Conservation (phyloP, 2,797 vertebrate genomes). For the Myotis daubentonii region DNA sequence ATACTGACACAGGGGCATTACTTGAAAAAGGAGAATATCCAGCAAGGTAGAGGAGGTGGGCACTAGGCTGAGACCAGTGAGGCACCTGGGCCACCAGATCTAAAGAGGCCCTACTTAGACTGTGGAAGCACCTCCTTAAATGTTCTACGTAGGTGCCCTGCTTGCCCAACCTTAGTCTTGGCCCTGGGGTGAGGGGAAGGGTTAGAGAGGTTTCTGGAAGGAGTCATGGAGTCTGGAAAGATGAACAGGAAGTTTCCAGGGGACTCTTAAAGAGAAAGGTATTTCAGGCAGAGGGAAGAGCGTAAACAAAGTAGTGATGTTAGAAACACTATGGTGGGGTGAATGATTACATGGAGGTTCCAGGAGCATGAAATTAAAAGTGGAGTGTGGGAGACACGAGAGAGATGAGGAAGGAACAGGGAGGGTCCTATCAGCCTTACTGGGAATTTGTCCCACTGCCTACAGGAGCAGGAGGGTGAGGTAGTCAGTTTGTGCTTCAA, state of each 20-base stretch:
- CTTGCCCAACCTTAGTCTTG: not conserved
- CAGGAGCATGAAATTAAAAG: not conserved
- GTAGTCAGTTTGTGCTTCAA: not conserved
- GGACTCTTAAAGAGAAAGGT: not conserved
- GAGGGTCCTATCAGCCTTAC: not conserved
- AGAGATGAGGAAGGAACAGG: not conserved
- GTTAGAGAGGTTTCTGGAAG: not conserved
- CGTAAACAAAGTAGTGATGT: not conserved
- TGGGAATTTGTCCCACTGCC: not conserved
- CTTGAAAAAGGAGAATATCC: not conserved
- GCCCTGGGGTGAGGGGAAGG: not conserved
- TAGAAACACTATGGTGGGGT: not conserved
- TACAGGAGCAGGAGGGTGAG: not conserved
- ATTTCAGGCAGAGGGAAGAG: not conserved
- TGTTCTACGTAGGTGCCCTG: not conserved
- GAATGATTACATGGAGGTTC: not conserved
- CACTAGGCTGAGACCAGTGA: not conserved
- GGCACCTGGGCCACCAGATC: not conserved
- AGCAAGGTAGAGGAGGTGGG: not conserved
- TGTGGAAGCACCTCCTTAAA: not conserved
- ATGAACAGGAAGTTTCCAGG: not conserved
- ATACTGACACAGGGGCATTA: not conserved
- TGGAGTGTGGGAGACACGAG: not conserved
- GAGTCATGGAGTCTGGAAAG: not conserved
- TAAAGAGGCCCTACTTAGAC: not conserved